Evolutionary conservation across 2,888 invertebrate species (phyloP).

Genomic region (Dryomyza anilis): DNA sequence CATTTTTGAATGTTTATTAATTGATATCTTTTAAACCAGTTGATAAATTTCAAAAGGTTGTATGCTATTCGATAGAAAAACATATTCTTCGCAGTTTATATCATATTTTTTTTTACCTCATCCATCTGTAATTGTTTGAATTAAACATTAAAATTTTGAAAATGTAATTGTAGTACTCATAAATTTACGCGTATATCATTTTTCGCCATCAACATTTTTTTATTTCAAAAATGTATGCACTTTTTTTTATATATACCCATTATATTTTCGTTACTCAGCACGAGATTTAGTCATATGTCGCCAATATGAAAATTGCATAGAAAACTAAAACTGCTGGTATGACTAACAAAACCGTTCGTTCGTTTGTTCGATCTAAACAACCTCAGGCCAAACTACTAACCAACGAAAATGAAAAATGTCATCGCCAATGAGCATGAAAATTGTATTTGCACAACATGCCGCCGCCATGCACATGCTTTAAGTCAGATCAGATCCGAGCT

Average conservation of each 20-base stretch:
- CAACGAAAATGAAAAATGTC: background rate
- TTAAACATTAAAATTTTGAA: too few relatives aligned
- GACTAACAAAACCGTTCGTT: background rate
- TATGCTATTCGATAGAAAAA: too few relatives aligned
- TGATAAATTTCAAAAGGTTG: too few relatives aligned
- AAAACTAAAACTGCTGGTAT: background rate
- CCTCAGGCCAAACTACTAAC: background rate
- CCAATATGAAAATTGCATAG: background rate
- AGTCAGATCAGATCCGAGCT: too few relatives aligned
- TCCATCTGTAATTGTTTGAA: too few relatives aligned
- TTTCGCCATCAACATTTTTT: background rate
- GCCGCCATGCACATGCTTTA: too few relatives aligned
- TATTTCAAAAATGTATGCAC: background rate
- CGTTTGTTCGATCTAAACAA: background rate
- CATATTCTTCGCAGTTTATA: too few relatives aligned
- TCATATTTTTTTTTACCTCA: too few relatives aligned
- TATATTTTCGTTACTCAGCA: background rate
- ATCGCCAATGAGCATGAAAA: background rate
- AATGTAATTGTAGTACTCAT: too few relatives aligned
- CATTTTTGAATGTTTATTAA: too few relatives aligned
- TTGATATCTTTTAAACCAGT: too few relatives aligned
- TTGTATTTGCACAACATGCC: background rate
- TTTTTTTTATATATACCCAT: background rate
- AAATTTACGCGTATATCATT: slow-evolving; percentile 2
- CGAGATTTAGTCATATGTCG: background rate